A percentile compares a stretch with the other conserved stretches of the same genome.
Evolutionary conservation across 23 tunicate genomes (phyloP).

Genomic region (Botrylloides violaceus): DNA sequence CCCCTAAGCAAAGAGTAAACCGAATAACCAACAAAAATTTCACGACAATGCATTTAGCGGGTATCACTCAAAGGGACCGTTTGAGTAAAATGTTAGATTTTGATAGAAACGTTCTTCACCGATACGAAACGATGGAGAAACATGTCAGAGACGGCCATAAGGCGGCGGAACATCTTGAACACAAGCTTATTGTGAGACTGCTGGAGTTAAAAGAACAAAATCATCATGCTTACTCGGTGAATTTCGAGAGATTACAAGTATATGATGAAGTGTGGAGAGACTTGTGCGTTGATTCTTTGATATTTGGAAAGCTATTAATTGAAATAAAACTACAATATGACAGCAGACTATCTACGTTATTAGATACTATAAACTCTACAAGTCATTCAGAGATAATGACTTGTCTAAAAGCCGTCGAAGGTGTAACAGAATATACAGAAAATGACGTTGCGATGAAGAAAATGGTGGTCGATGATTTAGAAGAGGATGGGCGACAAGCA

Average conservation of each 20-base stretch:
- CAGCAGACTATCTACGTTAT: constrained; percentile 36
- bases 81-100: constrained; percentile 76
- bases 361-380: constrained; percentile 33
- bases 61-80: constrained; percentile 65
- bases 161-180: constrained; percentile 83
- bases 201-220: constrained; percentile 33
- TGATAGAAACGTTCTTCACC: constrained; percentile 46
- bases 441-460: constrained; percentile 24
- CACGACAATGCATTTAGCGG: constrained; percentile 74
- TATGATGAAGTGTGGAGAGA: constrained; percentile 79
- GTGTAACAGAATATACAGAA: constrained; percentile 2
- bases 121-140: constrained; percentile 42
- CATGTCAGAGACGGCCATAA: constrained; percentile 61
- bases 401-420: constrained; percentile 35
- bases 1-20: constrained; percentile 11
- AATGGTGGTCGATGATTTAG: constrained; percentile 38
- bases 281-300: constrained; percentile 50
- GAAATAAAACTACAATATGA: constrained; percentile 73
- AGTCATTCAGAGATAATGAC: constrained; percentile 32
- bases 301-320: constrained; percentile 39
- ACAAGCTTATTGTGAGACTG: constrained; percentile 41
- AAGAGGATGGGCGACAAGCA: constrained; percentile 25
- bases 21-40: constrained; percentile 25
- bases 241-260: constrained; percentile 68
- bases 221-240: constrained; percentile 22